Conservation (phyloP, 2,797 vertebrate species). For the Thamnophis elegans region DNA sequence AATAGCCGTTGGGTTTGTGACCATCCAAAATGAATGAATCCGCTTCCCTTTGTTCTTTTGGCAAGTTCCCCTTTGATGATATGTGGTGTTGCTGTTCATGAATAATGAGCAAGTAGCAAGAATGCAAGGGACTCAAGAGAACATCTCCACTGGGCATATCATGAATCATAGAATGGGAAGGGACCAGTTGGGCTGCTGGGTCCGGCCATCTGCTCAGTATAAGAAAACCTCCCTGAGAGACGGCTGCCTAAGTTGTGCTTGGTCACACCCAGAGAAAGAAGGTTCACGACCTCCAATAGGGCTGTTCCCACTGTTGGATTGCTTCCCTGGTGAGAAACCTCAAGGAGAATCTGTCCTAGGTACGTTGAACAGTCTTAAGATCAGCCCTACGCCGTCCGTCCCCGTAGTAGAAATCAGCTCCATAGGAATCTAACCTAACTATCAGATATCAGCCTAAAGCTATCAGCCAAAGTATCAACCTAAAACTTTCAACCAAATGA, state of each 20-base stretch:
- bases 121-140: not conserved
- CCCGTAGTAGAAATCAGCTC: not conserved
- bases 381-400: not conserved
- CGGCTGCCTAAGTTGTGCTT: not conserved
- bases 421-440: not conserved
- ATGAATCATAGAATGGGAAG: not conserved
- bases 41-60: not conserved
- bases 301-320: not conserved
- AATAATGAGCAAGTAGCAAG: not conserved
- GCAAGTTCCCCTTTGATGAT: not conserved
- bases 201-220: not conserved
- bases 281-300: not conserved
- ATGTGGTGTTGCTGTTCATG: not conserved
- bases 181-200: not conserved
- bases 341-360: not conserved
- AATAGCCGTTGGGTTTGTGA: no score
- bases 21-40: not conserved
- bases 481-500: no score
- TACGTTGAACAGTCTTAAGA: not conserved
- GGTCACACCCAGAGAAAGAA: not conserved
- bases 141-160: not conserved
- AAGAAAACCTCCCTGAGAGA: not conserved
- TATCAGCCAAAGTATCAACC: not conserved
- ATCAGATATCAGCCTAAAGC: no score
- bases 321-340: not conserved